Evolutionary conservation across 2,797 vertebrate genomes (phyloP).

Genomic region (Melanotaenia boesemani): DNA sequence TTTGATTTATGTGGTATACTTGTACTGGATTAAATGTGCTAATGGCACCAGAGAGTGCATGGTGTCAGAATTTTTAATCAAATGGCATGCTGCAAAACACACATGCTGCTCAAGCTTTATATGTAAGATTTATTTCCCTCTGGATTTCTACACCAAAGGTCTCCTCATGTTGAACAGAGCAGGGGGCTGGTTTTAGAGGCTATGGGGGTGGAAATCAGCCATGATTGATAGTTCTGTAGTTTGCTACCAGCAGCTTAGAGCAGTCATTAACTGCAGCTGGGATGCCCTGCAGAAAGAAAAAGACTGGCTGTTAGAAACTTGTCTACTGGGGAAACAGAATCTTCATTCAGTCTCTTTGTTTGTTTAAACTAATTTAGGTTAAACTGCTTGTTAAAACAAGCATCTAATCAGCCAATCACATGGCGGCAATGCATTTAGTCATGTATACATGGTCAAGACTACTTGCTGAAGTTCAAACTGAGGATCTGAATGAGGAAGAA

Average conservation of each 20-base stretch:
- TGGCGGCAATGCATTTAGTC: too few relatives aligned
- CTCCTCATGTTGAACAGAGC: conserved; percentile 30
- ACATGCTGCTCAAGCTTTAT: neutral
- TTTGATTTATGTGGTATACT: conserved; percentile 8
- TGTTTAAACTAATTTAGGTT: neutral
- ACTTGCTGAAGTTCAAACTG: too few relatives aligned
- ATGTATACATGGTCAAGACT: too few relatives aligned
- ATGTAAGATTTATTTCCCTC: neutral
- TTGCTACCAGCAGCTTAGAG: conserved; percentile 15
- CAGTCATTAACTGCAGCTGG: conserved; percentile 23
- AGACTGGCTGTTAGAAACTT: neutral
- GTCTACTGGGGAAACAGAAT: neutral
- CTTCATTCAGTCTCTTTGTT: neutral
- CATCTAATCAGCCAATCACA: neutral
- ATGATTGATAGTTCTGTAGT: conserved; percentile 53
- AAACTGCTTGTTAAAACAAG: neutral
- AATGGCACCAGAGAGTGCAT: neutral
- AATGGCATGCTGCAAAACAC: neutral
- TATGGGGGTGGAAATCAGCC: conserved; percentile 35
- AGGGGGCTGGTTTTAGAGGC: conserved; percentile 36
- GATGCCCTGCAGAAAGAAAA: conserved; percentile 5
- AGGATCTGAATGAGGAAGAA: too few relatives aligned
- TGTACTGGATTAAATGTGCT: neutral
- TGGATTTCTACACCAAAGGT: neutral
- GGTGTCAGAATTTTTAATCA: neutral